Base-by-base conservation (phyloP, 2,797 vertebrate genomes). In the Sus cebifrons region DNA sequence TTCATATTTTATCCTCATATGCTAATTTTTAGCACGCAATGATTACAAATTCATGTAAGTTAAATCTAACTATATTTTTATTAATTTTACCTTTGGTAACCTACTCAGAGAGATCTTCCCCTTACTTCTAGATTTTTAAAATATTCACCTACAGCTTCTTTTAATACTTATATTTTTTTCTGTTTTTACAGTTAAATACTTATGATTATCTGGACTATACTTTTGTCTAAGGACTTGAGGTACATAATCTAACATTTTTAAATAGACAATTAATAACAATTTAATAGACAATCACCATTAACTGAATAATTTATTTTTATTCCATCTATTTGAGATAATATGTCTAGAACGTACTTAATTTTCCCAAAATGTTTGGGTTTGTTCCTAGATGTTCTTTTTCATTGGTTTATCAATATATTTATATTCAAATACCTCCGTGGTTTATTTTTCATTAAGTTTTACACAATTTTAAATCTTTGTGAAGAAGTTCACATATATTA, bases 261-360 rank as follows among this genome's bases (percentile, higher is more conserved):
- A 52, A 68, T 10, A 49, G 44, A 36, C 14, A 93, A 3, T 73
- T 62, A n/a, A 78, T 86, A 36, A 36, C 36, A 36, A 36, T 36
- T 36, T 36, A 36, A 36, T 36, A 36, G 36, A 36, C 58, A 12
- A 86, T 29, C 36, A 85, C 13, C 10, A 49, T 40, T 83, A 70
- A 70, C n/a, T 84, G 23, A 83, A 88, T 60, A 86, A 87, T 74
- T 84, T 21, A 67, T 58, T 40, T 91, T 87, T 78, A 87, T 71
- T 96, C 3, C 8, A 78, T 23, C 52, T 70, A 74, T 73, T 90
- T 93, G 29, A 73, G 90, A 60, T 73, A 64, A 70, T 5, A 20
- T 64, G 7, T 49, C 3, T 20, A 91, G 52, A 49, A 71, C 73
- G 18, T 32, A 91, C 52, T 29, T 60, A 84, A 54, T 78, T 89